Conservation (phyloP, 2,113 vertebrate genomes). For the Halcyon senegalensis region DNA sequence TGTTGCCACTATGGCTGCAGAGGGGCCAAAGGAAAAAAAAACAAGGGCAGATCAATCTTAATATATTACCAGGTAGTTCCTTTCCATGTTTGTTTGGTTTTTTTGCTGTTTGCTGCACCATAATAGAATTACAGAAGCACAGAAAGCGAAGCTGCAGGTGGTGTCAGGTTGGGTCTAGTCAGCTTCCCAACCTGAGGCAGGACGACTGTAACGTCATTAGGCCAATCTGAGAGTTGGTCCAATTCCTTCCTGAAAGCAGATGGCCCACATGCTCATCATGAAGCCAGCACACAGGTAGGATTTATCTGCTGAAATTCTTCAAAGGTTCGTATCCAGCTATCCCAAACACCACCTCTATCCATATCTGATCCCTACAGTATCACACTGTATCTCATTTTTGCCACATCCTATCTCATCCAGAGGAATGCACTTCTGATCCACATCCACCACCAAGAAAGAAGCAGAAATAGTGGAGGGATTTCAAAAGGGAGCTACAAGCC, state of each 20-base stretch:
- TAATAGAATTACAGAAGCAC: not conserved
- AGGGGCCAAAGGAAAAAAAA: not conserved
- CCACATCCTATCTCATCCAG: not conserved
- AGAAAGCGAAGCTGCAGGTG: not conserved
- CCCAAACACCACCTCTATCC: not conserved
- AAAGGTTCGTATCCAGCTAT: not conserved
- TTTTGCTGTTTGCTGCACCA: not conserved
- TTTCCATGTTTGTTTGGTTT: not conserved
- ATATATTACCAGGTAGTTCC: not conserved
- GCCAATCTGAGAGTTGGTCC: not conserved
- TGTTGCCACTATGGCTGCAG: too few species aligned
- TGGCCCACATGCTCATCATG: fast-evolving
- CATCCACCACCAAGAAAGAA: not conserved
- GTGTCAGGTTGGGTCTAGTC: not conserved
- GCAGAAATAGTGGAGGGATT: not conserved
- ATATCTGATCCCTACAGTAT: not conserved
- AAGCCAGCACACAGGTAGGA: not conserved
- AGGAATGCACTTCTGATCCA: not conserved
- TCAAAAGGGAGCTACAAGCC: not conserved
- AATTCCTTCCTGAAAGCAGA: not conserved
- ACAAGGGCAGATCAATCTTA: not conserved
- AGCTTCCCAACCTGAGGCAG: not conserved
- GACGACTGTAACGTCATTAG: not conserved
- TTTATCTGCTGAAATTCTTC: not conserved
- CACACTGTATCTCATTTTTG: not conserved